These are phyloP conservation scores for Parotocinclus haroldoi DNA, from an alignment of 2,797 vertebrate species.

Conservation along the genomic window DNA sequence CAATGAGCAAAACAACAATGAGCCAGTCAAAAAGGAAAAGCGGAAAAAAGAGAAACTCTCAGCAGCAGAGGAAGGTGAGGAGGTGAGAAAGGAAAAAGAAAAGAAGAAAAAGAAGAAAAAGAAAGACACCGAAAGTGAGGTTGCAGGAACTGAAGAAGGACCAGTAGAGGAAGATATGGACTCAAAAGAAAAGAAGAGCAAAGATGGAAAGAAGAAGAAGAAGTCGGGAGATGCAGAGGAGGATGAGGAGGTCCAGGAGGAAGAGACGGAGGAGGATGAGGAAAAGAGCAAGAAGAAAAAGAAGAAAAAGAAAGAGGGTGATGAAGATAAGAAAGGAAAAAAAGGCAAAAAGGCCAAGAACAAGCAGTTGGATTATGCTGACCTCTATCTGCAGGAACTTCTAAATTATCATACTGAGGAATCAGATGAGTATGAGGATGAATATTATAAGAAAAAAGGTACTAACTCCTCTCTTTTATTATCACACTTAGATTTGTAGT, in stretches of 20 bases:
- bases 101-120: slow-evolving; percentile 59
- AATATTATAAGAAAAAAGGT: slow-evolving; percentile 96
- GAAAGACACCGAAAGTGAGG: slow-evolving; percentile 48
- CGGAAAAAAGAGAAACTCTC: slow-evolving; percentile 65
- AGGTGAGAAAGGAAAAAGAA: slow-evolving; percentile 57
- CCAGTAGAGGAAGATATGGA: slow-evolving; percentile 40
- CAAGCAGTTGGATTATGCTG: slow-evolving; percentile 81
- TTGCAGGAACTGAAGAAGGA: slow-evolving; percentile 31
- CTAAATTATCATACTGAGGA: slow-evolving; percentile 82
- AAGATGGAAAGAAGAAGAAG: slow-evolving; percentile 70
- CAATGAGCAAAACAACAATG: slow-evolving; percentile 73
- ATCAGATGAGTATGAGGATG: slow-evolving; percentile 83
- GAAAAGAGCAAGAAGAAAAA: slow-evolving; percentile 71
- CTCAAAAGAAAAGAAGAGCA: slow-evolving; percentile 67
- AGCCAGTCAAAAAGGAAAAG: slow-evolving; percentile 60
- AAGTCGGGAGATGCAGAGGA: slow-evolving; percentile 52
- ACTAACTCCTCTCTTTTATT: slow-evolving; percentile 3
- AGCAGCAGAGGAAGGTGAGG: slow-evolving; percentile 50
- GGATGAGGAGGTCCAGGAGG: slow-evolving; percentile 61
- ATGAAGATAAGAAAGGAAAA: slow-evolving; percentile 69
- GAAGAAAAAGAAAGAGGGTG: slow-evolving; percentile 69
- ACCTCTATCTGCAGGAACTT: slow-evolving; percentile 84
- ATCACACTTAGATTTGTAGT: too few species aligned
- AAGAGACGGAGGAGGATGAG: slow-evolving; percentile 69
- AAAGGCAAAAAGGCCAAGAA: slow-evolving; percentile 74